Conservation (phyloP, 2,113 vertebrate genomes). For the Callospermophilus lateralis region DNA sequence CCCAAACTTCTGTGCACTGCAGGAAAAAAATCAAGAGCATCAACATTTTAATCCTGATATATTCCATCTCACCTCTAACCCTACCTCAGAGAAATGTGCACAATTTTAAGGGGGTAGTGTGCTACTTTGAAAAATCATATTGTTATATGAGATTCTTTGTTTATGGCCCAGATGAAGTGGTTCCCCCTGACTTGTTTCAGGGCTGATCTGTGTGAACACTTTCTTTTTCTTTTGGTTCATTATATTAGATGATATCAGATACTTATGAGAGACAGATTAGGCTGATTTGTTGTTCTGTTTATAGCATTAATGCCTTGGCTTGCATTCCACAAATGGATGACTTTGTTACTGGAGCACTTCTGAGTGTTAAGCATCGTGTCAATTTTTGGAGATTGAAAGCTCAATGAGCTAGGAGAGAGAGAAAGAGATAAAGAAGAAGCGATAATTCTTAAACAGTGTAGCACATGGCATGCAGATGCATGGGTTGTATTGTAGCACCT, state of each 20-base stretch:
- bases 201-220: slow-evolving; percentile 44
- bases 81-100: slow-evolving; percentile 69
- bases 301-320: not conserved
- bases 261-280: not conserved
- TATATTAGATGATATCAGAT: not conserved
- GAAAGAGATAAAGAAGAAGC: not conserved
- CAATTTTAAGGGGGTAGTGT: slow-evolving; percentile 73
- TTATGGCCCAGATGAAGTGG: slow-evolving; percentile 64
- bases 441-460: not conserved
- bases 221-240: not conserved
- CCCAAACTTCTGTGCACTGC: slow-evolving; percentile 72
- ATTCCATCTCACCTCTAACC: not conserved
- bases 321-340: not conserved
- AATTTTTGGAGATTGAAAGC: not conserved
- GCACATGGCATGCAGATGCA: not conserved
- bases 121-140: slow-evolving; percentile 76
- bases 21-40: slow-evolving; percentile 74
- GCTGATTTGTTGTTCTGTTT: not conserved
- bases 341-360: not conserved
- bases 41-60: slow-evolving; percentile 62
- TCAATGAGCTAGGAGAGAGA: not conserved
- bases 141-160: slow-evolving; percentile 33
- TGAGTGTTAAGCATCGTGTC: not conserved
- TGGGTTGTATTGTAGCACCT: not conserved
- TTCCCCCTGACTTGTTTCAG: slow-evolving; percentile 58